A percentile compares a stretch with the other conserved stretches of the same genome.
Evolutionary conservation across 2,888 invertebrate species (phyloP).

Genomic region (Arrhopalites spinosus): DNA sequence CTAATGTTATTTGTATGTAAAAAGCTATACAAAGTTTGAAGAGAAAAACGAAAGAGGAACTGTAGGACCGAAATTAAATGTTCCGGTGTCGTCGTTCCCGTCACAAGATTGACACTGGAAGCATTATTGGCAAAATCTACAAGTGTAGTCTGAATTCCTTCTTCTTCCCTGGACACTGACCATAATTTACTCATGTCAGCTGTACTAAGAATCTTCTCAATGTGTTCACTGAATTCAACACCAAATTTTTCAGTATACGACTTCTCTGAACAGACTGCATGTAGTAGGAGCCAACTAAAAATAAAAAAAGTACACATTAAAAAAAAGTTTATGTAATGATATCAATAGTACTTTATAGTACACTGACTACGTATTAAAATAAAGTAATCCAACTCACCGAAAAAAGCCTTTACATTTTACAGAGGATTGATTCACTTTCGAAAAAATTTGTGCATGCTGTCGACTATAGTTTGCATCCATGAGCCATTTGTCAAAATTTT

Average conservation of each 20-base stretch:
- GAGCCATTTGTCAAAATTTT: neutral
- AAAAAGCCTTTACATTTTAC: constrained; percentile 13
- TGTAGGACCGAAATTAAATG: neutral
- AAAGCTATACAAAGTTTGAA: neutral
- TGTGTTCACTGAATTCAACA: neutral
- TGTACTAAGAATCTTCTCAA: neutral
- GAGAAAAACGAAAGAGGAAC: neutral
- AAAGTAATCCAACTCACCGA: neutral
- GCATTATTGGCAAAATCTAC: neutral
- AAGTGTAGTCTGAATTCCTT: neutral
- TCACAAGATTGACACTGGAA: neutral
- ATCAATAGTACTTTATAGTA: too few species aligned
- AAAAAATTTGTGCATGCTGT: neutral
- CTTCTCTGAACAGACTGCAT: neutral
- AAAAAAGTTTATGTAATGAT: neutral
- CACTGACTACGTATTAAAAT: too few species aligned
- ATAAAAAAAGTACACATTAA: neutral
- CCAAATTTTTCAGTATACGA: neutral
- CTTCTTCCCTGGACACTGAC: neutral
- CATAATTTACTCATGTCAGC: too few species aligned
- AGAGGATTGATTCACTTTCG: neutral
- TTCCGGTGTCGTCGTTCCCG: too few species aligned
- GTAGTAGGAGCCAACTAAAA: neutral
- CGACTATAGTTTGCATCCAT: neutral
- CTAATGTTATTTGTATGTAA: neutral